Percentiles rank a stretch among this genome's conserved stretches.
Conservation (phyloP, 2,797 vertebrate genomes). For the Neopelma chrysocephalum region DNA sequence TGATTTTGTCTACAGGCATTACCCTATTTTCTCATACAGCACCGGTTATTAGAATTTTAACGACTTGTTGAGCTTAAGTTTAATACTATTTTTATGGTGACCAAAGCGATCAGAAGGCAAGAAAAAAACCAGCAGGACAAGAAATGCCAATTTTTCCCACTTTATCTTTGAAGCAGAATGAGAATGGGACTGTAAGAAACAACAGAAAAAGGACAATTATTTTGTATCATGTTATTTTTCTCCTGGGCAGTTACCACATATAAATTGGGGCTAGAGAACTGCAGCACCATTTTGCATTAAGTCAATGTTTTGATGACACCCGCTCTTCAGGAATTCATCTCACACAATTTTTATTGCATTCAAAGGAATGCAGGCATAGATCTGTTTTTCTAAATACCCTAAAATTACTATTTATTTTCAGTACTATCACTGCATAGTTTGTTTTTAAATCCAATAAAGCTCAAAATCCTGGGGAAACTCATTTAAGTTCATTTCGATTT, state of each 20-base stretch:
- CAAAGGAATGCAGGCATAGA: background rate
- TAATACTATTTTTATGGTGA: background rate
- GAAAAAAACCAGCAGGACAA: background rate
- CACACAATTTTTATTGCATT: background rate
- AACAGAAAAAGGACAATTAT: background rate
- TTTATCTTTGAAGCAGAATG: background rate
- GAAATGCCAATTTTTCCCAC: background rate
- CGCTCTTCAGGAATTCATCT: background rate
- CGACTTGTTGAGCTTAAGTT: background rate
- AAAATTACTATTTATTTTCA: background rate
- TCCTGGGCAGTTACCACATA: background rate
- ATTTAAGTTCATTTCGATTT: background rate
- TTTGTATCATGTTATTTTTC: rapidly evolving
- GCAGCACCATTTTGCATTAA: background rate
- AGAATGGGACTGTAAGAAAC: background rate
- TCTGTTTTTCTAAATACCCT: background rate
- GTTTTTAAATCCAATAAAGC: background rate
- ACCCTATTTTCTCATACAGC: background rate
- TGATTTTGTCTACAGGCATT: background rate
- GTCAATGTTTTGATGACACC: background rate
- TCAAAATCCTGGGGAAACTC: background rate
- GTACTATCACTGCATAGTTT: background rate
- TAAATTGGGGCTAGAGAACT: background rate
- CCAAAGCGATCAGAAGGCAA: background rate
- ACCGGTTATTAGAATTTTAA: background rate